Percentiles rank a stretch among this genome's conserved stretches.
These are phyloP conservation scores for Trinorchestia longiramus DNA, from an alignment of 1,140 invertebrate species.

Conservation along the genomic window DNA sequence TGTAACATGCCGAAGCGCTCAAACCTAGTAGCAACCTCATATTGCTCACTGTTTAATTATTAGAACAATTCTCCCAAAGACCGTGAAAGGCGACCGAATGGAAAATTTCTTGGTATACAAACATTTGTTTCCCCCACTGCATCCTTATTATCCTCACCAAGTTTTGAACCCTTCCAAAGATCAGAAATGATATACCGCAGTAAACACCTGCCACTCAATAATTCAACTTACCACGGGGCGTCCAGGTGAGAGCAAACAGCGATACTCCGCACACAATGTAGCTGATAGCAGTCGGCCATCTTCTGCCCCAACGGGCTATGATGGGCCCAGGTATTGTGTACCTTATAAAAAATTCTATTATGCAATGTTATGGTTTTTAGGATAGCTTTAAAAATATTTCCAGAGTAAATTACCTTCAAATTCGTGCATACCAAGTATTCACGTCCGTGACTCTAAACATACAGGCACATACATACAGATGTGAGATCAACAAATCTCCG, in stretches of 20 bases:
- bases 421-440: neutral
- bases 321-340: conserved; percentile 16
- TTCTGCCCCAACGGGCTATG: neutral
- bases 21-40: too few relatives aligned
- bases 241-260: neutral
- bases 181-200: too few relatives aligned
- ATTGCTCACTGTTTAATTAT: too few relatives aligned
- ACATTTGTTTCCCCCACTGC: too few relatives aligned
- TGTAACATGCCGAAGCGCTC: too few relatives aligned
- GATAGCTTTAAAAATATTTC: neutral
- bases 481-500: neutral
- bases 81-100: too few relatives aligned
- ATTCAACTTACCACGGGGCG: neutral
- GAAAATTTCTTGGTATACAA: too few relatives aligned
- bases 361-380: neutral
- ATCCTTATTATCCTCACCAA: too few relatives aligned
- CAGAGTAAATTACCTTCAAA: neutral
- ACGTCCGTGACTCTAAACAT: neutral
- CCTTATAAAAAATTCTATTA: neutral
- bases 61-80: too few relatives aligned
- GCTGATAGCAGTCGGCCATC: neutral
- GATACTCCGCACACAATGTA: neutral
- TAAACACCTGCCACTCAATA: too few relatives aligned
- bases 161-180: too few relatives aligned
- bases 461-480: neutral